A percentile compares a stretch with the other conserved stretches of the same genome.
Conservation (phyloP, 2,797 vertebrate genomes). For the Tokudaia muenninki region DNA sequence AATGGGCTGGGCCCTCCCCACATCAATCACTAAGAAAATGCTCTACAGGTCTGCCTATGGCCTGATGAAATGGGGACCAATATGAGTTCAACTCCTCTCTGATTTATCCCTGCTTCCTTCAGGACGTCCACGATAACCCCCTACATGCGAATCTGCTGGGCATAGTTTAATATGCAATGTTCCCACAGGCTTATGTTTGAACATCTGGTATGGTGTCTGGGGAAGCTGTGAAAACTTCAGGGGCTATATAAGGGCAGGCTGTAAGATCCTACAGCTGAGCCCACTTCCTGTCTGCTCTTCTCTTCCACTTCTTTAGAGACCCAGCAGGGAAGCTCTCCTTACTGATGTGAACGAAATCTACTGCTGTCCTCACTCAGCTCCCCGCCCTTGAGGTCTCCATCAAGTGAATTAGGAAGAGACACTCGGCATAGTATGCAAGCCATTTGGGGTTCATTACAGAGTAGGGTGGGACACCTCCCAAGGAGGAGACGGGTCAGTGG, state of each 20-base stretch:
- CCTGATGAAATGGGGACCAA: neutral
- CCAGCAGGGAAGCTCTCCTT: neutral
- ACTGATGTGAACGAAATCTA: neutral
- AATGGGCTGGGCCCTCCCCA: neutral
- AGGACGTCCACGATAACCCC: neutral
- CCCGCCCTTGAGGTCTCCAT: neutral
- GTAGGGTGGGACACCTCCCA: no score
- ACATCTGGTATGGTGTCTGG: neutral
- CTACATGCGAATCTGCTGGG: no score
- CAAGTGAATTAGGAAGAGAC: neutral
- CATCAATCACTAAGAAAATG: neutral
- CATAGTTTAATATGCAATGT: neutral
- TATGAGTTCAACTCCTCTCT: neutral
- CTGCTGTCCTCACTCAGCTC: neutral
- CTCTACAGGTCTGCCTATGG: neutral
- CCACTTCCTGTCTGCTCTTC: neutral
- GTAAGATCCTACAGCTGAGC: neutral
- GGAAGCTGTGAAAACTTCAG: neutral
- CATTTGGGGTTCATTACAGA: neutral
- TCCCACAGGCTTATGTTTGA: neutral
- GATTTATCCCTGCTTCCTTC: neutral
- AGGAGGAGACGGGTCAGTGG: neutral
- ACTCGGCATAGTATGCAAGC: neutral
- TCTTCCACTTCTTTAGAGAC: no score
- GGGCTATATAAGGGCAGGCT: no score